phyloP scores from a whole-genome alignment of 2,888 invertebrate species.

The Drosophila acutilabella region DNA sequence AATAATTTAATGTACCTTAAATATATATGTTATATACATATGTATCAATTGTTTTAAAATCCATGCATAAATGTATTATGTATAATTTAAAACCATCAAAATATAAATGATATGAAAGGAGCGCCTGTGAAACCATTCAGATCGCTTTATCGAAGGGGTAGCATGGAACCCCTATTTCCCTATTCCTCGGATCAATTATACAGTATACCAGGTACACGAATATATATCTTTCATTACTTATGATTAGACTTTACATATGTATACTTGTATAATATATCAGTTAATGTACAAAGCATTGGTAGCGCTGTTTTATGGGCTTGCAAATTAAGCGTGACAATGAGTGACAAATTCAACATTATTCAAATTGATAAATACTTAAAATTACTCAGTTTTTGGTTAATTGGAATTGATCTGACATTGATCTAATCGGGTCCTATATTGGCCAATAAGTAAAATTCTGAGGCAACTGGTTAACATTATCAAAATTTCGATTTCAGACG shows the following conservation, averaged over 20 bases:
- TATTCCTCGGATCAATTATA: constrained; percentile 86
- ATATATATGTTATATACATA: constrained; percentile 11
- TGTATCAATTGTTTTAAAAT: constrained; percentile 21
- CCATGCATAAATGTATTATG: constrained; percentile 43
- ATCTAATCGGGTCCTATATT: neutral
- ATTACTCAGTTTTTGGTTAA: constrained; percentile 14
- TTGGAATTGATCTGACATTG: neutral
- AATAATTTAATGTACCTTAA: neutral
- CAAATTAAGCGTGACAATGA: constrained; percentile 33
- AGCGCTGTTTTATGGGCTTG: constrained; percentile 46
- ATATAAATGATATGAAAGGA: constrained; percentile 74
- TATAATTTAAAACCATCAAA: constrained; percentile 36
- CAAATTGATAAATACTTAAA: constrained; percentile 12
- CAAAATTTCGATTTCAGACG: constrained; percentile 86
- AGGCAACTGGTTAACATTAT: neutral
- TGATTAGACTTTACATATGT: constrained; percentile 22
- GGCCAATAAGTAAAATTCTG: neutral
- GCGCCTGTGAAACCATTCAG: constrained; percentile 86
- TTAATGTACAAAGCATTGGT: constrained; percentile 46
- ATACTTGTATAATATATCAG: constrained; percentile 18
- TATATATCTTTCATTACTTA: constrained; percentile 46
- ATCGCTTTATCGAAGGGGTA: constrained; percentile 85
- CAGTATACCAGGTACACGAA: constrained; percentile 85
- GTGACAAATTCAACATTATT: constrained; percentile 19
- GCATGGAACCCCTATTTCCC: constrained; percentile 85